These are phyloP conservation scores for Drosophila nr. medialis DNA, from an alignment of 2,888 invertebrate species.

Conservation along the genomic window DNA sequence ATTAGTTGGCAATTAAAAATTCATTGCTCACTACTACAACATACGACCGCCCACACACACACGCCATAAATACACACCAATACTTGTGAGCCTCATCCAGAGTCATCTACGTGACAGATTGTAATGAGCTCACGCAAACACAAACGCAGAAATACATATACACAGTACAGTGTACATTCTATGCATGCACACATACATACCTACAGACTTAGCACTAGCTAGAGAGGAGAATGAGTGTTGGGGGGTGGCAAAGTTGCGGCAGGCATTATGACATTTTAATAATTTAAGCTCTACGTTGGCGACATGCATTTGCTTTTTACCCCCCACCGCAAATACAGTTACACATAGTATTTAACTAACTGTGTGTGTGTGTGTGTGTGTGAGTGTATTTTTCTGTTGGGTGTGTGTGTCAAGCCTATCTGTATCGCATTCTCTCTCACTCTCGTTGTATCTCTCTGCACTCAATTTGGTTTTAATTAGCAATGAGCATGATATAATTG, in stretches of 20 bases:
- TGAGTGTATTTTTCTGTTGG: neutral
- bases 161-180: neutral
- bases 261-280: conserved; percentile 68
- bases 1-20: conserved; percentile 73
- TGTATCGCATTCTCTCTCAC: neutral
- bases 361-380: neutral
- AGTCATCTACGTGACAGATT: conserved; percentile 52
- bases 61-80: conserved; percentile 11
- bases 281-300: conserved; percentile 59
- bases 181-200: conserved; percentile 1
- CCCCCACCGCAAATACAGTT: conserved; percentile 41
- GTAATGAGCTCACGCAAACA: conserved; percentile 58
- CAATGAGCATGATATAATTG: conserved; percentile 79
- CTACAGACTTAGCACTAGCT: neutral
- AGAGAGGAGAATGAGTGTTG: neutral
- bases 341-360: conserved; percentile 14
- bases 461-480: conserved; percentile 81
- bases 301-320: conserved; percentile 67
- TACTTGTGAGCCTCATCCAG: conserved; percentile 33
- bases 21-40: conserved; percentile 53
- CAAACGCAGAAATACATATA: neutral
- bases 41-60: conserved; percentile 36
- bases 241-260: conserved; percentile 35
- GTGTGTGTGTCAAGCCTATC: neutral
- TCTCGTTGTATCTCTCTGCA: conserved; percentile 36